These are phyloP conservation scores for Lasioglossum lativentre DNA, from an alignment of 2,888 invertebrate species.

Conservation along the genomic window DNA sequence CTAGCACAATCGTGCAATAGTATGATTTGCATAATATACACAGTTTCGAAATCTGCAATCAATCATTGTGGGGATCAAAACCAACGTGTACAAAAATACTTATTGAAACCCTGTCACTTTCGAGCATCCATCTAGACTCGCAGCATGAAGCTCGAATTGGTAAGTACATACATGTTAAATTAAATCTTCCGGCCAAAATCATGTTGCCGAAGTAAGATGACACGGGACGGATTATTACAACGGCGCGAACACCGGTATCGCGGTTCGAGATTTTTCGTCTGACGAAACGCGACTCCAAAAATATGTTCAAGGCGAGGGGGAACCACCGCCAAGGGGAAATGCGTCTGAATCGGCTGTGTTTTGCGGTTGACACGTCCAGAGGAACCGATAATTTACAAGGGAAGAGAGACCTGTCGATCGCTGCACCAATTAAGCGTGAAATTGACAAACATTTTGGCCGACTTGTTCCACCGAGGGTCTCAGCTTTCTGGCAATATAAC, in stretches of 20 bases:
- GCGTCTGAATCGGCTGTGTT: conserved; percentile 43
- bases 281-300: conserved; percentile 62
- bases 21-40: neutral
- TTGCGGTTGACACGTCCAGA: conserved; percentile 39
- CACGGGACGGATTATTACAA: conserved; percentile 41
- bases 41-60: no score
- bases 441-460: conserved; percentile 70
- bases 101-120: neutral
- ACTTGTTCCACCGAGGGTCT: conserved; percentile 44
- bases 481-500: conserved; percentile 62
- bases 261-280: conserved; percentile 54
- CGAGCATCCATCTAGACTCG: neutral
- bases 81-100: neutral
- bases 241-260: conserved; percentile 58
- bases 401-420: conserved; percentile 51
- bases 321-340: conserved; percentile 44
- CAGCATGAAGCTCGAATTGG: neutral
- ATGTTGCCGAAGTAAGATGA: conserved; percentile 27
- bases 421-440: conserved; percentile 73
- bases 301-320: conserved; percentile 66
- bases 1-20: neutral
- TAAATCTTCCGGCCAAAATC: neutral
- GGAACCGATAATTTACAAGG: conserved; percentile 54
- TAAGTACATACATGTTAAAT: neutral
- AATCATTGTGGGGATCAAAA: neutral